Conservation (phyloP, 2,888 invertebrate species). For the Ametastegia equiseti region DNA sequence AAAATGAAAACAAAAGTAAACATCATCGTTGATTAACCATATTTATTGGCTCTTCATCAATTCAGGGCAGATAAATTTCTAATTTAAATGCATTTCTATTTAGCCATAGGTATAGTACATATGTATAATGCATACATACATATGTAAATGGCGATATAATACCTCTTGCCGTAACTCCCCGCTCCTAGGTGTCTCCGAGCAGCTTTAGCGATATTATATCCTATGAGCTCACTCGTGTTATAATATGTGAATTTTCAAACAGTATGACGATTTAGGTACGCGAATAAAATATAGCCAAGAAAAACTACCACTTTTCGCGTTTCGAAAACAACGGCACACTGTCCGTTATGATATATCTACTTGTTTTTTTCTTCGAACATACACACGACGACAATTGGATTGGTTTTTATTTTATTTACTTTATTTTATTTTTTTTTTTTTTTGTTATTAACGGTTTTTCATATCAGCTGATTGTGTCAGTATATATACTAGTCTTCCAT, state of each 20-base stretch:
- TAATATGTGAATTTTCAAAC: background rate
- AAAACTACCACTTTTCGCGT: too few relatives aligned
- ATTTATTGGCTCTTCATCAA: background rate
- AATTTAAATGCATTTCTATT: constrained; percentile 51
- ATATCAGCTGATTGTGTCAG: constrained; percentile 24
- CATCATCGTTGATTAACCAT: too few relatives aligned
- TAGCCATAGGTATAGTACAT: constrained; percentile 47
- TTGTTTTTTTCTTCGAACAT: background rate
- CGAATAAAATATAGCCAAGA: background rate
- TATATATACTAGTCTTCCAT: constrained; percentile 40
- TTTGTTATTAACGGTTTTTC: background rate
- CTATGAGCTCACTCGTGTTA: constrained; percentile 40
- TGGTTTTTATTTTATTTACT: too few relatives aligned
- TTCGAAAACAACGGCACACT: background rate
- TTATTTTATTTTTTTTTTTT: too few relatives aligned
- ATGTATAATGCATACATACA: too few relatives aligned
- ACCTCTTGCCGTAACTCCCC: constrained; percentile 69
- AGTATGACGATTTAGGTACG: constrained; percentile 1
- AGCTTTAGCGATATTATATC: constrained; percentile 47
- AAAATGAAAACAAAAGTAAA: background rate
- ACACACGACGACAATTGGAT: background rate
- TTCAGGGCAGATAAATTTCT: background rate
- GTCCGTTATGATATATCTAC: background rate
- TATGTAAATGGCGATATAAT: too few relatives aligned
- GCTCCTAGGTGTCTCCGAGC: constrained; percentile 71